Percentiles rank a stretch among this genome's conserved stretches.
Conservation (phyloP, 2,797 vertebrate genomes). For the Sebastes melanostomus region DNA sequence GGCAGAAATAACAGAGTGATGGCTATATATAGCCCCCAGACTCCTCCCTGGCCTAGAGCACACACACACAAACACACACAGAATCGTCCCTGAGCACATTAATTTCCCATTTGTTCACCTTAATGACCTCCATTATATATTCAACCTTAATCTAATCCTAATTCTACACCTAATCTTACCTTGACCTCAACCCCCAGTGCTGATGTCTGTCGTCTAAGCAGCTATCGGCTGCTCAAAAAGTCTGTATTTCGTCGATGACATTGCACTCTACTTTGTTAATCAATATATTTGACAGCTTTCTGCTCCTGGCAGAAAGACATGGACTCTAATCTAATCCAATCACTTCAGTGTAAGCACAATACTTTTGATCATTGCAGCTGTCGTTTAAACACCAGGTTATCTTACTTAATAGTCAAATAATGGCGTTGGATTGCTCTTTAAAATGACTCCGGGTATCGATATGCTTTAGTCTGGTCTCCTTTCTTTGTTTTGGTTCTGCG, state of each 20-base stretch:
- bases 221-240: neutral
- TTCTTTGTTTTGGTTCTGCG: neutral
- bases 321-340: neutral
- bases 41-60: slow-evolving; percentile 1
- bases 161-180: slow-evolving; percentile 10
- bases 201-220: neutral
- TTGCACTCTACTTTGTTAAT: slow-evolving; percentile 1
- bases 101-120: slow-evolving; percentile 35
- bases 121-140: slow-evolving; percentile 20
- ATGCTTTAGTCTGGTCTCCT: neutral
- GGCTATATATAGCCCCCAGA: slow-evolving; percentile 69
- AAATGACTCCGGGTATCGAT: neutral
- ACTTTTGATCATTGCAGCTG: neutral
- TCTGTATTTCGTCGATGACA: neutral
- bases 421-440: neutral
- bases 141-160: slow-evolving; percentile 9
- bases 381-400: neutral
- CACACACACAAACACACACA: slow-evolving; percentile 2
- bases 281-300: slow-evolving; percentile 9
- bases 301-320: neutral
- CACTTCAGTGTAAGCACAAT: neutral
- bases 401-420: neutral
- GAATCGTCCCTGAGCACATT: neutral
- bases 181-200: neutral
- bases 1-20: slow-evolving; percentile 72